phyloP scores from a whole-genome alignment of 2,113 vertebrate genomes.

The Neogobius melanostomus region DNA sequence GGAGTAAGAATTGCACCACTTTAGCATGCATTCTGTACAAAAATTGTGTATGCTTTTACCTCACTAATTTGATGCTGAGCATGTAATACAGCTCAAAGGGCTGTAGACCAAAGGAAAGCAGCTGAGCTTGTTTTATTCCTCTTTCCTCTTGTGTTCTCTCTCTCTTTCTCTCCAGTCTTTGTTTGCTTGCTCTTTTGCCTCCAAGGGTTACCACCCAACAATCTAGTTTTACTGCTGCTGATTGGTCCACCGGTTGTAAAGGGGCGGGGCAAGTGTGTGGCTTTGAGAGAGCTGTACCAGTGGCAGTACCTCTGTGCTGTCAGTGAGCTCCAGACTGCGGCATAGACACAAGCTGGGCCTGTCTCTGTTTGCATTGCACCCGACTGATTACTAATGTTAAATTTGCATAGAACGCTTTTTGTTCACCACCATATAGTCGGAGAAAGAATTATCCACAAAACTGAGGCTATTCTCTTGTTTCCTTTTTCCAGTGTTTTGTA shows the following conservation, averaged over 20 bases:
- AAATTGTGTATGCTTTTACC: background rate
- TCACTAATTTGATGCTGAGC: background rate
- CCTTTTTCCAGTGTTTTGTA: slow-evolving; percentile 44
- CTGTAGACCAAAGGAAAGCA: slow-evolving; percentile 41
- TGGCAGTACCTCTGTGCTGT: slow-evolving; percentile 53
- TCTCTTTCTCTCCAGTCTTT: slow-evolving; percentile 47
- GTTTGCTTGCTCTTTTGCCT: slow-evolving; percentile 59
- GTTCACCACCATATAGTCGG: slow-evolving; percentile 13
- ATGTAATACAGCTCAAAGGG: slow-evolving; percentile 28
- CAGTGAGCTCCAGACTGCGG: slow-evolving; percentile 53
- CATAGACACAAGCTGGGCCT: slow-evolving; percentile 12
- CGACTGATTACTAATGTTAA: background rate
- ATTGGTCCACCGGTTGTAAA: slow-evolving; percentile 64
- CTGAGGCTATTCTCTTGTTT: slow-evolving; percentile 22
- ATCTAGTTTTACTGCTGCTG: slow-evolving; percentile 58
- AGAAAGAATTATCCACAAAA: slow-evolving; percentile 3
- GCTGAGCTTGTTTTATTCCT: slow-evolving; percentile 45
- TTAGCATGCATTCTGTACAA: background rate
- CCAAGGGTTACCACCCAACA: slow-evolving; percentile 72
- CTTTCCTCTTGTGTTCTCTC: slow-evolving; percentile 14
- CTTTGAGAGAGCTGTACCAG: slow-evolving; percentile 63
- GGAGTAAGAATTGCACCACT: background rate
- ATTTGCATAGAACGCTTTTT: slow-evolving; percentile 1
- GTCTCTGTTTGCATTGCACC: slow-evolving; percentile 14
- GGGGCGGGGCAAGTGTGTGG: slow-evolving; percentile 45